These are phyloP conservation scores for Apodemus sylvaticus DNA, from an alignment of 2,113 vertebrate genomes.

Conservation along the genomic window DNA sequence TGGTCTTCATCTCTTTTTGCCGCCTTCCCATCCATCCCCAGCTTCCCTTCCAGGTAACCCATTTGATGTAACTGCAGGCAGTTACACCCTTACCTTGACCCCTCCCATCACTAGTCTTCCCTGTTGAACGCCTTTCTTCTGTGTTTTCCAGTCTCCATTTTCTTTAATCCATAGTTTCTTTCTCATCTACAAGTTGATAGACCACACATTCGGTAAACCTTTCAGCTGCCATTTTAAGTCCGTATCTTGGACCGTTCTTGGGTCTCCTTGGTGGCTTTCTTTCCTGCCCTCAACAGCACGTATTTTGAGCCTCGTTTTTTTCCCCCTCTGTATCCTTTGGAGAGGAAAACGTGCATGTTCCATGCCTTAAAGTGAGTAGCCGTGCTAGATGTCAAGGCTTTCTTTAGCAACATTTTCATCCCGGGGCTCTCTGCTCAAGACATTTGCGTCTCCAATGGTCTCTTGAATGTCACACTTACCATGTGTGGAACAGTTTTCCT, in stretches of 20 bases:
- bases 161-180: neutral
- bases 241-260: neutral
- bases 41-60: too few species aligned
- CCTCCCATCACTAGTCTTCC: neutral
- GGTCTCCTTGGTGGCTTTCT: neutral
- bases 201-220: neutral
- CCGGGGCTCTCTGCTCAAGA: neutral
- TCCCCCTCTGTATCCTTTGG: neutral
- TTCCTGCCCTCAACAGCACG: neutral
- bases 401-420: conserved; percentile 1
- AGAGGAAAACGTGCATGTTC: neutral
- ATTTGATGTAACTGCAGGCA: too few species aligned
- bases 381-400: neutral
- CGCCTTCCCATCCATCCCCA: too few species aligned
- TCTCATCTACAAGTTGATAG: neutral
- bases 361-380: neutral
- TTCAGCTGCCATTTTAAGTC: neutral
- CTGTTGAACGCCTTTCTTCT: neutral
- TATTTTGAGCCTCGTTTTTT: neutral
- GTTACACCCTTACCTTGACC: neutral
- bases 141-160: neutral
- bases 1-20: too few species aligned
- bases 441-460: neutral
- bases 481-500: neutral
- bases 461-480: neutral